Percentiles rank a stretch among this genome's conserved stretches.
Evolutionary conservation across 2,888 invertebrate genomes (phyloP).

Genomic region (Trichacis sp.): DNA sequence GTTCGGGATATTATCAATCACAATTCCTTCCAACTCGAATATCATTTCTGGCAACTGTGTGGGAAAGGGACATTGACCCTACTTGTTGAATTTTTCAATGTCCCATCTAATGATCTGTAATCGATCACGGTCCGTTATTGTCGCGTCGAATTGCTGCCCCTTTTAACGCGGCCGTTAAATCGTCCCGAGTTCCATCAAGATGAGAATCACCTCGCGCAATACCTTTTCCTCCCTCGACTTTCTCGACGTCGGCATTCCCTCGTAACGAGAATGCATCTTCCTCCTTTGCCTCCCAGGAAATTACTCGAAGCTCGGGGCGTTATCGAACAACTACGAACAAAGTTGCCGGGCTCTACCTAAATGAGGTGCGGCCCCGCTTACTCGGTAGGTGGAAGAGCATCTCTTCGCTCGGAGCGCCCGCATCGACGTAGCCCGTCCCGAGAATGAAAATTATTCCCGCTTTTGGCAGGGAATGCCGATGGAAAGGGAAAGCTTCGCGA

Average conservation of each 20-base stretch:
- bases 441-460: slow-evolving; percentile 42
- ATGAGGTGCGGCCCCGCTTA: slow-evolving; percentile 50
- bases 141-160: slow-evolving; percentile 34
- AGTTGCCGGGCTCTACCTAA: slow-evolving; percentile 50
- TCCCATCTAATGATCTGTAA: slow-evolving; percentile 26
- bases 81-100: slow-evolving; percentile 20
- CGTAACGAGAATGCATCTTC: slow-evolving; percentile 44
- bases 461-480: slow-evolving; percentile 6
- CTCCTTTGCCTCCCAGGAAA: slow-evolving; percentile 44
- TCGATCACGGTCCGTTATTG: slow-evolving; percentile 34
- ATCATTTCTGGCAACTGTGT: too few species aligned
- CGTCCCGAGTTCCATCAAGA: slow-evolving; percentile 40
- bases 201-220: slow-evolving; percentile 41
- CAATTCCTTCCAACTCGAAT: too few species aligned
- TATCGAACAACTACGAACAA: slow-evolving; percentile 53
- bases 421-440: slow-evolving; percentile 40
- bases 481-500: too few species aligned
- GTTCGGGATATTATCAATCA: too few species aligned
- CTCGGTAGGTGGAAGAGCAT: slow-evolving; percentile 36
- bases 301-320: slow-evolving; percentile 50
- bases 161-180: slow-evolving; percentile 41
- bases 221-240: slow-evolving; percentile 41
- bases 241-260: slow-evolving; percentile 40
- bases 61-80: too few species aligned
- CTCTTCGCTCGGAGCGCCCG: slow-evolving; percentile 43